These are phyloP conservation scores for Tortricodes alternella DNA, from an alignment of 2,888 invertebrate species.

Conservation along the genomic window DNA sequence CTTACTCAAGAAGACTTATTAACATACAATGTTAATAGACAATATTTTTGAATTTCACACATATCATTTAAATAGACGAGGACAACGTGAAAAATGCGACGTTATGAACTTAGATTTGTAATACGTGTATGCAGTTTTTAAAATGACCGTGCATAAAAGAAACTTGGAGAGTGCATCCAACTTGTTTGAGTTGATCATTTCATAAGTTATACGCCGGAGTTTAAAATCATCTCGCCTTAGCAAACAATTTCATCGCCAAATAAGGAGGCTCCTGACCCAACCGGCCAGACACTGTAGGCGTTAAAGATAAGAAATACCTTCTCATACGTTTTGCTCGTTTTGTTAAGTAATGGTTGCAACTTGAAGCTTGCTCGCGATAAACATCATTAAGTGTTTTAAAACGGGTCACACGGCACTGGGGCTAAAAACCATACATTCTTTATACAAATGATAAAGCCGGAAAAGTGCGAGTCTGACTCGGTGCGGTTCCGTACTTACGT, in stretches of 20 bases:
- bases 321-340: constrained; percentile 23
- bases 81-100: too few species aligned
- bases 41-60: too few species aligned
- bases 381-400: constrained; percentile 19
- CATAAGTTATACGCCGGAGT: constrained; percentile 1
- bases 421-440: too few species aligned
- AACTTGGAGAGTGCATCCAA: neutral
- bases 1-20: too few species aligned
- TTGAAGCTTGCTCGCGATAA: constrained; percentile 12
- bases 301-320: constrained; percentile 40
- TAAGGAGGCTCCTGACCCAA: constrained; percentile 36
- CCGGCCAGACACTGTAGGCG: constrained; percentile 41
- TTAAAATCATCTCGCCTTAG: constrained; percentile 11
- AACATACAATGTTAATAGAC: too few species aligned
- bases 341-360: constrained; percentile 15
- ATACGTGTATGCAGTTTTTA: too few species aligned
- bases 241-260: constrained; percentile 25
- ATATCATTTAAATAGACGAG: too few species aligned
- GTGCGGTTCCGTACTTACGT: too few species aligned
- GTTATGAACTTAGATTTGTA: too few species aligned
- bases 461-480: too few species aligned
- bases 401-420: constrained; percentile 5
- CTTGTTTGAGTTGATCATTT: neutral
- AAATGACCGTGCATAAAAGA: too few species aligned
- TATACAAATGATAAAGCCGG: too few species aligned